A percentile compares a stretch with the other conserved stretches of the same genome.
Evolutionary conservation across 2,113 vertebrate genomes (phyloP).

Genomic region (Euleptes europaea): DNA sequence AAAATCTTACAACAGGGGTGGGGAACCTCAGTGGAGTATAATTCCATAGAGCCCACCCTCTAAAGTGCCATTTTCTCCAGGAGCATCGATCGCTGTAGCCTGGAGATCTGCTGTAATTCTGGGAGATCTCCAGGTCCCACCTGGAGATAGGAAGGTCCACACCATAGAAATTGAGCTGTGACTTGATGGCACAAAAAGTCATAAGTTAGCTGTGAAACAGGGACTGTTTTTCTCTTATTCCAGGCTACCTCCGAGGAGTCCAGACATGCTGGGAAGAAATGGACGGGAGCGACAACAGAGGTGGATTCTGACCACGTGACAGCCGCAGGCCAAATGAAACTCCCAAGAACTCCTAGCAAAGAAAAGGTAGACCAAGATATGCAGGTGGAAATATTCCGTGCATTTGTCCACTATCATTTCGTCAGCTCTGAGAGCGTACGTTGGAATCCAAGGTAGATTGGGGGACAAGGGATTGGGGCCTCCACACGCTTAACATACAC

Average conservation of each 20-base stretch:
- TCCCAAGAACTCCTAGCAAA: fast-evolving
- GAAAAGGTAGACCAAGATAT: neutral
- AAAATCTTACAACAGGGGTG: too few relatives aligned
- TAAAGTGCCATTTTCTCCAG: too few relatives aligned
- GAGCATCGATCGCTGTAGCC: too few relatives aligned
- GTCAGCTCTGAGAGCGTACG: too few relatives aligned
- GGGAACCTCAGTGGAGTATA: too few relatives aligned
- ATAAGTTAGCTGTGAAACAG: too few relatives aligned
- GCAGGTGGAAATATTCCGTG: neutral
- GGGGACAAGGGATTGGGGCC: neutral
- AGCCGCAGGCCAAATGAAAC: neutral
- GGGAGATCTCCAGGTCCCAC: too few relatives aligned
- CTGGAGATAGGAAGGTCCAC: too few relatives aligned
- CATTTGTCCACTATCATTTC: neutral
- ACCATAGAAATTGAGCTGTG: too few relatives aligned
- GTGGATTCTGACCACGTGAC: neutral
- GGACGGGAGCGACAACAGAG: fast-evolving
- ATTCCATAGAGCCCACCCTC: too few relatives aligned
- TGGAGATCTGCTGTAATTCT: too few relatives aligned
- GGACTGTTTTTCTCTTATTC: neutral
- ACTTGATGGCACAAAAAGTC: too few relatives aligned
- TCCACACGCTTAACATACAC: neutral
- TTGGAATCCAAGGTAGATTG: neutral
- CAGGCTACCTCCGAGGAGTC: neutral
- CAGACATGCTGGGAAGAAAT: neutral